These are phyloP conservation scores for Porites lobata DNA, from an alignment of 92 coral and sea anemone species.

Conservation along the genomic window DNA sequence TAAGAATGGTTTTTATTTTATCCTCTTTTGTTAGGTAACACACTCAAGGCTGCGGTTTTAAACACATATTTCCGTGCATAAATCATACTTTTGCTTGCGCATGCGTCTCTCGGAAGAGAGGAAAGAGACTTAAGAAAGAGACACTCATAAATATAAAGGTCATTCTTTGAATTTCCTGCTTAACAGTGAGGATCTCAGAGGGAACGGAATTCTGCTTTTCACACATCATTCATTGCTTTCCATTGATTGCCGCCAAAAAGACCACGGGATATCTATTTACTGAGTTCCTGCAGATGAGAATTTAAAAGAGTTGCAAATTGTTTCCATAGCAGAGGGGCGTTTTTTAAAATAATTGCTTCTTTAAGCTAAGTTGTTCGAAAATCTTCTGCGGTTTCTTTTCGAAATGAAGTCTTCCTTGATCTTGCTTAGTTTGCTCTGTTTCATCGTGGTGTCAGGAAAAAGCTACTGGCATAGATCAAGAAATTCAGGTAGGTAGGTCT, in stretches of 20 bases:
- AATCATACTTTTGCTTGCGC: background rate
- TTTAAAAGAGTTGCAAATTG: slow-evolving; percentile 45
- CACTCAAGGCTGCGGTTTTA: too few relatives aligned
- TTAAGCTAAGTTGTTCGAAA: slow-evolving; percentile 6
- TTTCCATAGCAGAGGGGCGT: slow-evolving; percentile 23
- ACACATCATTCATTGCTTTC: slow-evolving; percentile 38
- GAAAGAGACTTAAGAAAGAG: background rate
- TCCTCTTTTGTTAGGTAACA: too few relatives aligned
- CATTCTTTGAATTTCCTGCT: slow-evolving; percentile 42
- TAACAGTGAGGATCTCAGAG: background rate
- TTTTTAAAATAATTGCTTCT: background rate
- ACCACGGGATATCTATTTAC: slow-evolving; percentile 16
- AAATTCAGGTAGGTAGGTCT: slow-evolving; percentile 22
- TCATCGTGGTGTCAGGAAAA: slow-evolving; percentile 23
- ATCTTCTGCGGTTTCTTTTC: background rate
- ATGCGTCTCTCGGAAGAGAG: background rate
- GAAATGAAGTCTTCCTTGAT: slow-evolving; percentile 9
- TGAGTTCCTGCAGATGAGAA: slow-evolving; percentile 3
- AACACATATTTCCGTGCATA: too few relatives aligned
- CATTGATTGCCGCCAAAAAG: slow-evolving; percentile 5
- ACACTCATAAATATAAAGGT: background rate
- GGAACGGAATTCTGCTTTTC: slow-evolving; percentile 20
- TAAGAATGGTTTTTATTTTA: too few relatives aligned
- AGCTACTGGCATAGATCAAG: slow-evolving; percentile 48
- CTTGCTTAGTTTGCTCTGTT: too few relatives aligned